Base-by-base conservation (phyloP, 2,113 vertebrate species). In the Taurulus bubalis region DNA sequence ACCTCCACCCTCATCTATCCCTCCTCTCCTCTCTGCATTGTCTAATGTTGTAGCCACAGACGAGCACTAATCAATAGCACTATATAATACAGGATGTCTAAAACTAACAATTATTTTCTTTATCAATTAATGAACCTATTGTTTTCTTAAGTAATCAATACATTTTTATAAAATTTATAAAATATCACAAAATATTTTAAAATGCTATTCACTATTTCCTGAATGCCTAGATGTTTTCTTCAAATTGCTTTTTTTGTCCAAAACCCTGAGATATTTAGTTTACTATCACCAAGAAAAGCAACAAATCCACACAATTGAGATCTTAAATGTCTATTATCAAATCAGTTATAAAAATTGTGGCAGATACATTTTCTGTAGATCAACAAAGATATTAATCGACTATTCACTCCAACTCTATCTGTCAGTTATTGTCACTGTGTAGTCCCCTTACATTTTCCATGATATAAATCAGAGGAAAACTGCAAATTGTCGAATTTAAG, bases 11-110 rank as follows among this genome's bases (percentile, higher is more conserved):
- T 67, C 45, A 22, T 49, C 22, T 63, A 4, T 28, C 40, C 47
- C 58, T 72, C 69, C 60, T 78, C 65, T 75, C 36, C 47, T 66
- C 62, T 74, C 47, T 40, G 26, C 34, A 28, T 16, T 40, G 16
- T 32, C 59, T 22, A 9, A 10, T 67, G 63, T 70, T 59, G 14
- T 59, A 30, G 40, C 14, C 36, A 76, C 51, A 53, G 38, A 80
- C 59, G 42, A 84, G 70, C 9, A 45, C 56, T 38, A 10, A 45
- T 28, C 49, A n/a, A n/a, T n/a, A 64, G 30, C 6, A 32, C 2
- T 70, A 16, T 63, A 15, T 40, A 71, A 64, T 40, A 28, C 10
- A 64, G 30, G 24, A 28, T n/a, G 36, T 38, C 36, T 77, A 9
- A 1, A 76, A 69, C 9, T 16, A 62, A 53, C 2, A 6, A 5